Evolutionary conservation across 2,888 invertebrate genomes (phyloP), one percentile per base, ranked within the genome.

Genomic region (Altica lythri): DNA sequence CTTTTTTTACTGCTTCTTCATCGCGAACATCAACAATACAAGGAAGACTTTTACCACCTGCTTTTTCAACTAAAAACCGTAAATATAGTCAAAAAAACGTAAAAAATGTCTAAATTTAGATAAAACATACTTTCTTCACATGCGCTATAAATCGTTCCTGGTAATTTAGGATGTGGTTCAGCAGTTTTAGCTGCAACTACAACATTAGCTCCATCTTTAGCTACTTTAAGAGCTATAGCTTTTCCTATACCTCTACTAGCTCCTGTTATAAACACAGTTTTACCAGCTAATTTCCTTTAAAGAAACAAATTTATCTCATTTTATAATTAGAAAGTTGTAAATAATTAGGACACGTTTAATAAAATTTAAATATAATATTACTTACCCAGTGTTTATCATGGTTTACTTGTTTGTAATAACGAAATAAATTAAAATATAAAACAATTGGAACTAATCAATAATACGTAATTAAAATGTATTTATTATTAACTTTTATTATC

Each of bases 171-270:
- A 80, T 95, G 92, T 1, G 92, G 86, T 60, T 89, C 86, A 0
- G 90, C 89, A 16, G 95, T 95, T 81, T 95, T 95, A 3, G 95
- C 95, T 45, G 94, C 95, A 60, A 95, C 83, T 9, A 94, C 88
- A 65, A 95, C 82, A 76, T 95, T 95, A 0, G 94, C 95, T 18
- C 95, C 95, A 83, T 95, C 94, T 75, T 82, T 85, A 0, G 96
- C 95, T 1, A 90, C 90, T 78, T 94, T 96, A 52, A 96, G 73
- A 2, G 95, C 97, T 65, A 98, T 96, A 10, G 89, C 90, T 77
- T 95, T 92, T 0, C 98, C 98, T 69, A 98, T 98, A 18, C 98
- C 98, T 66, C 98, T 83, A 47, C 95, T 95, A 10, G 94, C 97
- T 35, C 98, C 98, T 18, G 96, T 95, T 62, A 98, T 92, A 70